Conservation (phyloP, 2,888 invertebrate genomes). For the Diaprepes abbreviatus region DNA sequence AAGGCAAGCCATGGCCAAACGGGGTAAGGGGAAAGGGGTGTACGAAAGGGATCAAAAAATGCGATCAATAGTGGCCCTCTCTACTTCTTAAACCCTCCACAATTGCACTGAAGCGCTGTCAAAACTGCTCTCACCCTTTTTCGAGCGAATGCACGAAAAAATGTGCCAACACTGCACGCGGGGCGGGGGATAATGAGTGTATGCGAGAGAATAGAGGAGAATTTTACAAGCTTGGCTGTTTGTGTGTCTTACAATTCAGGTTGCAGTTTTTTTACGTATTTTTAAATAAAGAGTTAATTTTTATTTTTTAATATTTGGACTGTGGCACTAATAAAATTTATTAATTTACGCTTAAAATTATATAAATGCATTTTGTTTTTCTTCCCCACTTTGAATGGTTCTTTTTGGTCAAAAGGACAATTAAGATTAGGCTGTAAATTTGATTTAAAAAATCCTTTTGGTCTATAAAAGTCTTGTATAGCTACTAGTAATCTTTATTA, state of each 20-base stretch:
- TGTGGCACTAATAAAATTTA: too few relatives aligned
- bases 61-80: conserved; percentile 68
- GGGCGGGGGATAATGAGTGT: conserved; percentile 15
- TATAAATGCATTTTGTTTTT: too few relatives aligned
- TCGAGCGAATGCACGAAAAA: conserved; percentile 45
- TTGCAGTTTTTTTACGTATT: too few relatives aligned
- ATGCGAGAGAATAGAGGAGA: conserved; percentile 3
- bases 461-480: too few relatives aligned
- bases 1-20: conserved; percentile 55
- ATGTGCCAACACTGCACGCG: conserved; percentile 41
- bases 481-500: too few relatives aligned
- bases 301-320: too few relatives aligned
- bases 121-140: conserved; percentile 63
- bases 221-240: background rate
- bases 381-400: too few relatives aligned
- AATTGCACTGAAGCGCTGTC: conserved; percentile 68
- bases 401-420: too few relatives aligned
- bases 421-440: too few relatives aligned
- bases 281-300: too few relatives aligned
- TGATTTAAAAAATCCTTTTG: too few relatives aligned
- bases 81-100: conserved; percentile 69
- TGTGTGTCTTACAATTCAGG: background rate
- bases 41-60: conserved; percentile 68
- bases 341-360: too few relatives aligned
- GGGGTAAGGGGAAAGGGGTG: conserved; percentile 49